Percentiles rank a stretch among this genome's conserved stretches.
These are phyloP conservation scores for Neoascia interrupta DNA, from an alignment of 2,888 invertebrate genomes.

Conservation along the genomic window DNA sequence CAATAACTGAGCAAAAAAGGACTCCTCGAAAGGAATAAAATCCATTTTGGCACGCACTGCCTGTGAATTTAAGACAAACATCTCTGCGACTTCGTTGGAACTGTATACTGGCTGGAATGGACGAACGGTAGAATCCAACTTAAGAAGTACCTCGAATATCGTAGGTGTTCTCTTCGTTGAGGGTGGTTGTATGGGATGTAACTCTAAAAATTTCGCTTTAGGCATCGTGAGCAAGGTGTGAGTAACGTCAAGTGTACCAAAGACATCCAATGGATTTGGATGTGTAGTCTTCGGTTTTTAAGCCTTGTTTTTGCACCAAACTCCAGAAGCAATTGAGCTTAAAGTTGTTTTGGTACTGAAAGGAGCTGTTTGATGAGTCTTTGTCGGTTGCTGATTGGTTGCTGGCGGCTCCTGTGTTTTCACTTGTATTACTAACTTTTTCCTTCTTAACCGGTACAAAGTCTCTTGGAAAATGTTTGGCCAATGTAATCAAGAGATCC, in stretches of 20 bases:
- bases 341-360: not conserved
- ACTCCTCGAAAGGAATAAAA: conserved; percentile 82
- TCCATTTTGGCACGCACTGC: conserved; percentile 69
- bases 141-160: conserved; percentile 84
- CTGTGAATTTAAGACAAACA: conserved; percentile 73
- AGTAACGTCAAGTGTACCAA: not conserved
- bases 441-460: conserved; percentile 84
- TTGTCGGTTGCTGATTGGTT: conserved; percentile 2
- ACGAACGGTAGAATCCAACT: conserved; percentile 83
- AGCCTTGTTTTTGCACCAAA: conserved; percentile 33
- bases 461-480: conserved; percentile 89
- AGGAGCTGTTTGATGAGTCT: not conserved
- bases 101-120: conserved; percentile 6
- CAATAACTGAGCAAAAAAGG: conserved; percentile 88
- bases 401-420: not conserved
- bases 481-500: conserved; percentile 89
- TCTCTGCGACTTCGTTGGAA: conserved; percentile 24
- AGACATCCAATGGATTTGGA: not conserved
- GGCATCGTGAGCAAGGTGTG: not conserved
- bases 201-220: conserved; percentile 11
- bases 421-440: not conserved
- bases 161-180: conserved; percentile 28
- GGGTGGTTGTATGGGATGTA: conserved; percentile 5
- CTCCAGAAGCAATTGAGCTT: not conserved
- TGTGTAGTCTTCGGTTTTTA: conserved; percentile 41